These are phyloP conservation scores for Neogale vison DNA, from an alignment of 2,113 vertebrate species.

Conservation along the genomic window DNA sequence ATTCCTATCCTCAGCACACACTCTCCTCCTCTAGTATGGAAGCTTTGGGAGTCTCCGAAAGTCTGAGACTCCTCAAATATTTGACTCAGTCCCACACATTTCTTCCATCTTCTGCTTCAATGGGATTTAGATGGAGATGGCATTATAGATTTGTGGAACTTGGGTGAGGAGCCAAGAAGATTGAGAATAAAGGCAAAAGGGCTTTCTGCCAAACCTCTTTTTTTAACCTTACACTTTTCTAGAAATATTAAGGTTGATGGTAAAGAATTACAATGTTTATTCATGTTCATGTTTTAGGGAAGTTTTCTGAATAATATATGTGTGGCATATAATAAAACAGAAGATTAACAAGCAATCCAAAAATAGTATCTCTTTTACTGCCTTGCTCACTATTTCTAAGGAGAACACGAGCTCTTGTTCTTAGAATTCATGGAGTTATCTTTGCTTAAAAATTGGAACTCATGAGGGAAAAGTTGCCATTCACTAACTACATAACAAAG, in stretches of 20 bases:
- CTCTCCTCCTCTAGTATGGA: not conserved
- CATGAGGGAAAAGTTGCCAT: constrained; percentile 23
- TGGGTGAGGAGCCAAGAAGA: not conserved
- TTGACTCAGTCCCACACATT: not conserved
- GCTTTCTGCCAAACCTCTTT: not conserved
- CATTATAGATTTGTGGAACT: not conserved
- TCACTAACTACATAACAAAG: constrained; percentile 50
- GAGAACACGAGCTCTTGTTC: constrained; percentile 37
- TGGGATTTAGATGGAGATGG: not conserved
- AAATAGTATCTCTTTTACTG: constrained; percentile 48
- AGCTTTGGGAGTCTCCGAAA: not conserved
- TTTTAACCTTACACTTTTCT: not conserved
- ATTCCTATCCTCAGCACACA: not conserved
- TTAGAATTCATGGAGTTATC: constrained; percentile 49
- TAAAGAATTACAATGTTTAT: constrained; percentile 62
- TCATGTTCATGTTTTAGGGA: constrained; percentile 50
- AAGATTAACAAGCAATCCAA: constrained; percentile 50
- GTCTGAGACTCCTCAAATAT: not conserved
- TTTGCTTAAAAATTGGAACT: constrained; percentile 47
- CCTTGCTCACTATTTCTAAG: constrained; percentile 22
- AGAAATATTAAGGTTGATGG: constrained; percentile 20
- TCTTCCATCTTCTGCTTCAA: not conserved
- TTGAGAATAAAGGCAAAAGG: not conserved
- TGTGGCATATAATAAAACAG: constrained; percentile 52
- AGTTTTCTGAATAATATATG: constrained; percentile 50